Base-by-base conservation (phyloP, 2,797 vertebrate genomes). In the Otus scops region DNA sequence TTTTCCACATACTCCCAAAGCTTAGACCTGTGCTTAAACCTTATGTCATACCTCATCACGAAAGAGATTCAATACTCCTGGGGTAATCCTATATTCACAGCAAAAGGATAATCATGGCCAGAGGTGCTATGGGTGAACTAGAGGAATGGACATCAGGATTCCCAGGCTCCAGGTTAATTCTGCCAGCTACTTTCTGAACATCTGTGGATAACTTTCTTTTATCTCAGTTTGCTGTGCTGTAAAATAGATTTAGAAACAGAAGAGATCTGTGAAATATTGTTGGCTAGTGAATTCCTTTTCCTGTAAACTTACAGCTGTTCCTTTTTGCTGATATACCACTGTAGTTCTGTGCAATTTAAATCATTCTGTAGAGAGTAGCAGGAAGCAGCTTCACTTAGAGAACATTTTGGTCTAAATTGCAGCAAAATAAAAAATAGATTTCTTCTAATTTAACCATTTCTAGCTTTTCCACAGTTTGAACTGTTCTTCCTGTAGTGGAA, bases 201-300 rank as follows among this genome's bases (percentile, higher is more conserved):
- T 16, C 38, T 85, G 26, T 39, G 9, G 53, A 28, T 68, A 68
- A 39, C n/a, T 70, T 73, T 17, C 63, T 67, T 70, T 11, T 71
- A 48, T 50, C 17, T 34, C 69, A 36, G 23, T 47, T 87, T 60
- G 34, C 45, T 85, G 11, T 64, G 68, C 92, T 95, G 78, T 53
- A 81, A 91, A 94, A 93, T 2, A 91, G 73, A 91, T 93, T 76
- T 76, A 92, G 88, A 92, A 89, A 76, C 22, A 73, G 67, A 77
- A 88, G 20, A 77, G 67, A 83, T 43, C 20, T 61, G n/a, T 75
- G 41, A 94, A 92, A 78, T 36, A 45, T 7, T 50, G 14, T 78
- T 85, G 45, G 56, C 39, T 64, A 83, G 63, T 27, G 21, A 90
- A 84, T 93, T 81, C 41, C 15, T 89, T 85, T 67, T 73, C 54